Evolutionary conservation across 2,113 vertebrate species (phyloP), one percentile per base, ranked within the genome.

Genomic region (Pluvialis apricaria): DNA sequence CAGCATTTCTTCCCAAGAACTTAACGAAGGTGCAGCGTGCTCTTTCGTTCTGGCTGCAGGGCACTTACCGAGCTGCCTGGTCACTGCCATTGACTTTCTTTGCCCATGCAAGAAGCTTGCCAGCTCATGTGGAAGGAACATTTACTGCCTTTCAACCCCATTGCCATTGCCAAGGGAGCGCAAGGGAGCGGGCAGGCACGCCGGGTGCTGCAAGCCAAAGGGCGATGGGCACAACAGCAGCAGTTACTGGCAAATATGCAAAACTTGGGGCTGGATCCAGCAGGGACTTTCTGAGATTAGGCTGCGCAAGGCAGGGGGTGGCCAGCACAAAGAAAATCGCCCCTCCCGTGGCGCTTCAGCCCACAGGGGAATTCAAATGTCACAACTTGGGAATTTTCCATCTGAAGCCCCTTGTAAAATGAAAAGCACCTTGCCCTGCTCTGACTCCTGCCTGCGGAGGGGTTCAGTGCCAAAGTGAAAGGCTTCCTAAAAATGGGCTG

Each of bases 401-500:
- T 60, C 60, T 68, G 57, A 92, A 96, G 71, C 77, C 86, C 70
- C 71, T 83, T 62, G 79, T 29, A 54, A 60, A 90, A 60, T 4
- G 52, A 49, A 64, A 77, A 83, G 58, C 51, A 34, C 69, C 72
- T 77, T 57, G 64, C 58, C 42, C 54, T 44, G 82, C 57, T 68
- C 86, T 4, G 45, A 15, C 71, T 88, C 54, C 86, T 19, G 84
- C 92, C 73, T 57, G 81, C 9, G 2, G 82, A 86, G 82, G 25
- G 40, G 82, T 92, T 96, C 66, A 11, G 92, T 96, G 97, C 96
- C 97, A 97, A 96, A 81, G 61, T 70, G 82, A 97, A 96, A 95
- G 79, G 94, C 91, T 96, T 94, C 94, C 89, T 94, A 92, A 88
- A 97, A 95, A 68, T 62, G 92, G 92, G 82, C 91, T 87, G 97